A percentile compares a stretch with the other conserved stretches of the same genome.
These are phyloP conservation scores for Cepaea nemoralis DNA, from an alignment of 1,140 invertebrate genomes.

Conservation along the genomic window DNA sequence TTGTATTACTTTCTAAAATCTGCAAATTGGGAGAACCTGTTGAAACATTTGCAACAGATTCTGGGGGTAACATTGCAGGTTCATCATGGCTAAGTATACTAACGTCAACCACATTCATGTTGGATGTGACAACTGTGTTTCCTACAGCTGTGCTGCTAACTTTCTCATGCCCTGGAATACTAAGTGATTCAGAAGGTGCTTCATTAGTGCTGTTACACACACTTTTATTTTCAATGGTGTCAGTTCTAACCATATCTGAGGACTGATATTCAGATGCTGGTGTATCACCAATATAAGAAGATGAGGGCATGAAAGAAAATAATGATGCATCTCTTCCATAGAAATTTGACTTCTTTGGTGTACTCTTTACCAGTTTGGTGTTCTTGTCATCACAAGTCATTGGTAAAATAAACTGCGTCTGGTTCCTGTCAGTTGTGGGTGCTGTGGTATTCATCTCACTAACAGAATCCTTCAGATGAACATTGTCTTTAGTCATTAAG, in stretches of 20 bases:
- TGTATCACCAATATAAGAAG: neutral
- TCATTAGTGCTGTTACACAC: neutral
- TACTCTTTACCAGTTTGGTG: constrained; percentile 17
- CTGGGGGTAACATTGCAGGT: neutral
- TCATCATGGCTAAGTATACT: neutral
- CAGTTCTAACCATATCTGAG: neutral
- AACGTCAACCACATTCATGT: neutral
- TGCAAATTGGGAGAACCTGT: neutral
- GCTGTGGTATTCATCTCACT: neutral
- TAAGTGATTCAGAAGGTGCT: neutral
- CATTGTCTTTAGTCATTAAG: neutral
- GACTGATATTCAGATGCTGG: neutral
- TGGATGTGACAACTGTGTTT: neutral
- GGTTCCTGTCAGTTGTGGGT: neutral
- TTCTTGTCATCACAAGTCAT: neutral
- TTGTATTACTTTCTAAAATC: neutral
- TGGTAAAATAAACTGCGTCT: constrained; percentile 2
- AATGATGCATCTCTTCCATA: constrained; percentile 38
- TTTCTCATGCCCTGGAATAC: neutral
- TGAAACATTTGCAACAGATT: neutral
- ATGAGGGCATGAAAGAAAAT: constrained; percentile 23
- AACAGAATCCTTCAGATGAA: neutral
- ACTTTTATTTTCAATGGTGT: neutral
- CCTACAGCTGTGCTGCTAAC: neutral
- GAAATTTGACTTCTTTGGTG: constrained; percentile 40